phyloP scores from a whole-genome alignment of 2,888 invertebrate species.

The Apodemia mormo region DNA sequence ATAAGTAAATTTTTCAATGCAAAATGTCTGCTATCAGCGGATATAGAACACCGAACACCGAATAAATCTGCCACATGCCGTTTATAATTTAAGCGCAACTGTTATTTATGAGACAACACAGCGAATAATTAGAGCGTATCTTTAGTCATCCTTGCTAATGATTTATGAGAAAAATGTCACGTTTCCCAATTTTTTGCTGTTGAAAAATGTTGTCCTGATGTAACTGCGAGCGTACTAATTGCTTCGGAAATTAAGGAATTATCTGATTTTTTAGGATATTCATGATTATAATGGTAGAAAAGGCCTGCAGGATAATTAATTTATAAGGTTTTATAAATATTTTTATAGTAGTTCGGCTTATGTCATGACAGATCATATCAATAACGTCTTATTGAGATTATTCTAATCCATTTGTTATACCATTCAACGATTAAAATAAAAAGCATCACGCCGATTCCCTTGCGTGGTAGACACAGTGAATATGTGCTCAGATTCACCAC shows the following conservation, averaged over 20 bases:
- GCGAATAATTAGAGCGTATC: slow-evolving; percentile 12
- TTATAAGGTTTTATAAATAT: too few species aligned
- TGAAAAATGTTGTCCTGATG: neutral
- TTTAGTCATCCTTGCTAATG: neutral
- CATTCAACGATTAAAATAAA: too few species aligned
- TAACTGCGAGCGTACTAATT: slow-evolving; percentile 7
- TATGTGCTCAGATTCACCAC: too few species aligned
- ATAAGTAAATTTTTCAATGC: neutral
- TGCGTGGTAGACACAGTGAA: too few species aligned
- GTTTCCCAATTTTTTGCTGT: neutral
- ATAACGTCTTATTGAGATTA: too few species aligned
- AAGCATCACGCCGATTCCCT: too few species aligned
- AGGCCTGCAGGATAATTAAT: too few species aligned
- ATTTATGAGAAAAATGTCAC: slow-evolving; percentile 15
- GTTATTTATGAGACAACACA: slow-evolving; percentile 15
- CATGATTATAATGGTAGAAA: neutral
- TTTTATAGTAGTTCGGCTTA: too few species aligned
- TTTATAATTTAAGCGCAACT: slow-evolving; percentile 8
- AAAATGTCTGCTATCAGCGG: neutral
- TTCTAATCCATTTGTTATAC: too few species aligned
- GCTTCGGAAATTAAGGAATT: neutral
- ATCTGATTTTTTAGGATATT: neutral
- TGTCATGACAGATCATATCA: too few species aligned
- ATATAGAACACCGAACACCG: slow-evolving; percentile 14
- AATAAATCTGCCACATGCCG: slow-evolving; percentile 13